Conservation (phyloP, 2,797 vertebrate genomes). For the Knipowitschia caucasica region DNA sequence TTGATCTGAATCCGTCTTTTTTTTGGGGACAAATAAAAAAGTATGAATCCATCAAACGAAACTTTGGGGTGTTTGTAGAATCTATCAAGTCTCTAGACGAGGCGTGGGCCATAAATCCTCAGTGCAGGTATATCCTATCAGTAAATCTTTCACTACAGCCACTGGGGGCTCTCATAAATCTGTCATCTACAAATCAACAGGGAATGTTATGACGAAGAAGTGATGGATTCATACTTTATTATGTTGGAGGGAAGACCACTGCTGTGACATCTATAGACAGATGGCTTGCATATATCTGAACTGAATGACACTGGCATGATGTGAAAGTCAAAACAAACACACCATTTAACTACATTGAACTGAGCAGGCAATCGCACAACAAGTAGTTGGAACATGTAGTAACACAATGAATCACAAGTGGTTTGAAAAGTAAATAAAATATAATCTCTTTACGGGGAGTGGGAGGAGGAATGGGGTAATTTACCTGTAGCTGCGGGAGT, state of each 20-base stretch:
- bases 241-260: constrained; percentile 4
- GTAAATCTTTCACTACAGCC: constrained; percentile 51
- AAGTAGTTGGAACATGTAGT: constrained; percentile 50
- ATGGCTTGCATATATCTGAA: constrained; percentile 45
- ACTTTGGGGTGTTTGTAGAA: constrained; percentile 38
- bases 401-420: constrained; percentile 64
- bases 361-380: constrained; percentile 44
- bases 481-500: constrained; percentile 98
- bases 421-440: constrained; percentile 52
- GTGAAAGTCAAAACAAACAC: constrained; percentile 49
- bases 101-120: constrained; percentile 38
- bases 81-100: constrained; percentile 42
- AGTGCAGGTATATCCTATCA: constrained; percentile 45
- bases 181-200: constrained; percentile 34
- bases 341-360: constrained; percentile 35
- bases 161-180: constrained; percentile 47
- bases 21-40: constrained; percentile 17
- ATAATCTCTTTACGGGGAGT: constrained; percentile 24
- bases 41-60: constrained; percentile 43
- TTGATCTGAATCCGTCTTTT: constrained; percentile 15
- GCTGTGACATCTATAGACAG: constrained; percentile 44
- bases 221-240: constrained; percentile 46
- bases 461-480: constrained; percentile 43
- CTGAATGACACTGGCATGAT: constrained; percentile 56
- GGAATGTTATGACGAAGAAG: constrained; percentile 36